These are phyloP conservation scores for Dolichopus griseipennis DNA, from an alignment of 2,888 invertebrate species.

Conservation along the genomic window DNA sequence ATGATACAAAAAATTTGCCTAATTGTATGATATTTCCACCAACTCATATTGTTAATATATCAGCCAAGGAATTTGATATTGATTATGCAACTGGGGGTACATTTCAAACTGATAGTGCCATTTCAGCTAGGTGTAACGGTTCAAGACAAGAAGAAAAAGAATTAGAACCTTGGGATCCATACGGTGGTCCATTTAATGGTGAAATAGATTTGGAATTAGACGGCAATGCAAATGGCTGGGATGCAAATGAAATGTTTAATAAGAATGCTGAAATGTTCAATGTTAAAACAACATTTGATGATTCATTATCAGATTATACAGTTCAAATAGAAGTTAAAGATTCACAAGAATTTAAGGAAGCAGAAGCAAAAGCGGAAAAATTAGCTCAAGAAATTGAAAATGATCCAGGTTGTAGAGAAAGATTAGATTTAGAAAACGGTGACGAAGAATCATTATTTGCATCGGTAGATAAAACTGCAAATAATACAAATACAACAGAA, in stretches of 20 bases:
- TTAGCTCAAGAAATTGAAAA: slow-evolving; percentile 90
- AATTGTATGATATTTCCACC: slow-evolving; percentile 60
- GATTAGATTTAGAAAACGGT: slow-evolving; percentile 82
- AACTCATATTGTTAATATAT: slow-evolving; percentile 74
- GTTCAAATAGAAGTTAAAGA: slow-evolving; percentile 76
- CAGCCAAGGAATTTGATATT: slow-evolving; percentile 75
- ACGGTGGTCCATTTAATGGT: slow-evolving; percentile 47
- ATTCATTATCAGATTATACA: slow-evolving; percentile 85
- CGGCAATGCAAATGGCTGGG: slow-evolving; percentile 86
- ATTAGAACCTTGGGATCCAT: slow-evolving; percentile 82
- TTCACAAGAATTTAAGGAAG: slow-evolving; percentile 70
- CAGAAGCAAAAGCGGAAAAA: slow-evolving; percentile 64
- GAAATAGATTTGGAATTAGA: slow-evolving; percentile 61
- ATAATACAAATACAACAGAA: slow-evolving; percentile 21
- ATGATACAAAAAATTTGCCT: slow-evolving; percentile 35
- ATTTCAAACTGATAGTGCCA: slow-evolving; percentile 82
- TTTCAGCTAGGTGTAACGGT: slow-evolving; percentile 76
- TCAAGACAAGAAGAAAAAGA: slow-evolving; percentile 50
- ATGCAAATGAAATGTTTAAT: slow-evolving; percentile 92
- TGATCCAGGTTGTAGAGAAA: slow-evolving; percentile 69
- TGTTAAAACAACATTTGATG: slow-evolving; percentile 86
- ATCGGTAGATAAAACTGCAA: slow-evolving; percentile 62
- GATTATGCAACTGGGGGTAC: slow-evolving; percentile 82
- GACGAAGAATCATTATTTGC: slow-evolving; percentile 84
- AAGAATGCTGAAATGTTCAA: slow-evolving; percentile 88